Base-by-base conservation (phyloP, 2,888 invertebrate species). In the Syrphus vitripennis region DNA sequence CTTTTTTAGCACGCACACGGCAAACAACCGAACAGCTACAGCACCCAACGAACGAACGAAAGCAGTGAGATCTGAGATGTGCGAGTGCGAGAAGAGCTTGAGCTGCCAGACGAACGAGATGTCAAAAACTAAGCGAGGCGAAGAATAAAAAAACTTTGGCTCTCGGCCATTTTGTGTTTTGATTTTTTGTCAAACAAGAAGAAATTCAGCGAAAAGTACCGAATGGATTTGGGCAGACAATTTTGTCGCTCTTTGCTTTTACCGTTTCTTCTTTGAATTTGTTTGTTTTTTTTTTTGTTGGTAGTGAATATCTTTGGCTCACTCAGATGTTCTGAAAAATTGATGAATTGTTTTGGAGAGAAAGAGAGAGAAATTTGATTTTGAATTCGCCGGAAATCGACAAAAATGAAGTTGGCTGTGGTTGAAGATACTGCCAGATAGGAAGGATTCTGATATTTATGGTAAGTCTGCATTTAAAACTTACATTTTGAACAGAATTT, bases 111-210 rank as follows among this genome's bases (percentile, higher is more conserved):
- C 69, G n/a, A 61, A 61, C 45, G 50, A 72, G 55, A 82, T 69
- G 82, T 82, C 82, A 88, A 88, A 67, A 65, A 82, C 67, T 71
- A 75, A 55, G 40, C 82, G 65, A 65, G 53, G 77, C 75, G 61
- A 80, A 86, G 45, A 61, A 74, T 31, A 71, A 19, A 59, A 57
- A 48, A 87, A 87, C 65, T 67, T 48, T 7, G 42, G 14, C 84
- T 83, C 88, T 87, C 89, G 88, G 89, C 89, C 89, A 89, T 89
- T 89, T 89, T 89, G 89, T 89, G 89, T 89, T 88, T 88, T 87
- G 88, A 74, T 82, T 82, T 74, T 75, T 70, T 9, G 40, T 65
- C 16, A 37, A 59, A 37, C 59, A 29, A 9, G 63, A 65, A 21
- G 19, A 16, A 10, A 34, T 16, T 29, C 19, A 37, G 42, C 59